Evolutionary conservation across 2,888 invertebrate genomes (phyloP).

Genomic region (Myathropa florea): DNA sequence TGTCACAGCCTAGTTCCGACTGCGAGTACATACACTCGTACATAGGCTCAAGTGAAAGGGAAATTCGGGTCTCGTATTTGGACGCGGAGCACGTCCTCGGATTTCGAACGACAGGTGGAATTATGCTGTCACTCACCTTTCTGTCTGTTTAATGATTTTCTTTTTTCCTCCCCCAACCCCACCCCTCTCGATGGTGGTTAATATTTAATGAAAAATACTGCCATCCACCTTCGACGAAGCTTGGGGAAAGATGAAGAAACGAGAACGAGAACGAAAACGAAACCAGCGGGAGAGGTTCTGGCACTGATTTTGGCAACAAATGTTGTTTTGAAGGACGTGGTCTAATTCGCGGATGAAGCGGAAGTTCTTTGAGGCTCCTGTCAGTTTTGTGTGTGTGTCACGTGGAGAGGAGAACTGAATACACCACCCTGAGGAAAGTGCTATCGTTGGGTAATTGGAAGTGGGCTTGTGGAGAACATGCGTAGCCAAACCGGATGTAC

Average conservation of each 20-base stretch:
- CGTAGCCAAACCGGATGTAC: neutral
- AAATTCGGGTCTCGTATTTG: slow-evolving; percentile 17
- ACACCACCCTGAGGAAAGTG: neutral
- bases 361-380: slow-evolving; percentile 28
- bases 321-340: slow-evolving; percentile 43
- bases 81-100: slow-evolving; percentile 46
- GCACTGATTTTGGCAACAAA: slow-evolving; percentile 41
- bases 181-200: slow-evolving; percentile 4
- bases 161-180: neutral
- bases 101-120: slow-evolving; percentile 61
- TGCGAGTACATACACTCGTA: no score
- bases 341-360: slow-evolving; percentile 36
- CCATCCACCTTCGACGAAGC: slow-evolving; percentile 7
- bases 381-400: slow-evolving; percentile 34
- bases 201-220: slow-evolving; percentile 61
- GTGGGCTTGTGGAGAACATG: neutral
- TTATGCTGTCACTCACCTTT: slow-evolving; percentile 56
- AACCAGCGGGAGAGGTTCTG: neutral
- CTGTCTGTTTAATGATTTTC: slow-evolving; percentile 54
- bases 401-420: neutral
- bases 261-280: neutral
- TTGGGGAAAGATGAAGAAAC: no score
- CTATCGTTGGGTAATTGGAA: neutral
- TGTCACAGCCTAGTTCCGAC: neutral
- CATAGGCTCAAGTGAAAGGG: neutral